These are phyloP conservation scores for Salarias fasciatus DNA, from an alignment of 2,797 vertebrate species.

Conservation along the genomic window DNA sequence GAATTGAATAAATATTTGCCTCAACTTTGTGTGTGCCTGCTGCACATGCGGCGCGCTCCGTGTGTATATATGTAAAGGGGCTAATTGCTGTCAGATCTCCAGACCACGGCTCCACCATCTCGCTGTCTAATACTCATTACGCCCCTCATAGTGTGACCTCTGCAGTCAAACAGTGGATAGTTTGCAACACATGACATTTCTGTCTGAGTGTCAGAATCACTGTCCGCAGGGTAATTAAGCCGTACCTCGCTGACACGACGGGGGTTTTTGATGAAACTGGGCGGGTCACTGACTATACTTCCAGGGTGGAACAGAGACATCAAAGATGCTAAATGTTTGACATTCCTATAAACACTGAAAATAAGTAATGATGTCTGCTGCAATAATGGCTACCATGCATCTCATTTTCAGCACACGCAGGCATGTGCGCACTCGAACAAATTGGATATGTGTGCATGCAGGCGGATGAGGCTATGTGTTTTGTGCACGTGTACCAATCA, in stretches of 20 bases:
- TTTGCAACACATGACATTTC: slow-evolving; percentile 70
- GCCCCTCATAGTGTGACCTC: slow-evolving; percentile 72
- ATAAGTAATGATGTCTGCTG: slow-evolving; percentile 67
- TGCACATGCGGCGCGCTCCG: slow-evolving; percentile 32
- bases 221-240: slow-evolving; percentile 61
- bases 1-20: slow-evolving; percentile 72
- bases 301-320: slow-evolving; percentile 56
- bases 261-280: slow-evolving; percentile 42
- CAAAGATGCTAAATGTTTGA: slow-evolving; percentile 74
- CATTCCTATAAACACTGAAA: slow-evolving; percentile 72
- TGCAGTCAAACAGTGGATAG: slow-evolving; percentile 69
- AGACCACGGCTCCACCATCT: slow-evolving; percentile 67
- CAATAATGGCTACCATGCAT: slow-evolving; percentile 71
- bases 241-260: slow-evolving; percentile 34
- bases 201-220: slow-evolving; percentile 59
- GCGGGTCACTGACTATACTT: slow-evolving; percentile 31
- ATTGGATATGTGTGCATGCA: slow-evolving; percentile 50
- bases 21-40: slow-evolving; percentile 17
- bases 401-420: slow-evolving; percentile 1
- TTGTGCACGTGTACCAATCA: slow-evolving; percentile 73
- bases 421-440: slow-evolving; percentile 8
- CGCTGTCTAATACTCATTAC: slow-evolving; percentile 72
- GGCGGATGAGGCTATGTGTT: slow-evolving; percentile 45
- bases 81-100: slow-evolving; percentile 82
- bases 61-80: slow-evolving; percentile 70